These are phyloP conservation scores for Cygnus olor DNA, from an alignment of 2,797 vertebrate species.

Conservation along the genomic window DNA sequence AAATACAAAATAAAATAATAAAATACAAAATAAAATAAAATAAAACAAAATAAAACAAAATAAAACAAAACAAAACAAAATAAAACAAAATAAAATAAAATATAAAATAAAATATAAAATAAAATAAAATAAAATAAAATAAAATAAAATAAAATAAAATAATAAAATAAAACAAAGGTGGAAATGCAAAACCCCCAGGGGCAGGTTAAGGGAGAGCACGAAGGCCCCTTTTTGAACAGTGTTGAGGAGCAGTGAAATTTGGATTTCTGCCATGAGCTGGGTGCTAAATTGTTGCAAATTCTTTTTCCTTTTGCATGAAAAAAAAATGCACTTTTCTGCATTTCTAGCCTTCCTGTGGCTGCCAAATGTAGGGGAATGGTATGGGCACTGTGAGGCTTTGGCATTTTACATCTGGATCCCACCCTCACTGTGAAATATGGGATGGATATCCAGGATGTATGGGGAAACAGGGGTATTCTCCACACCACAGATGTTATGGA, in stretches of 20 bases:
- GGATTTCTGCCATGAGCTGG: background rate
- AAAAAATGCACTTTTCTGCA: accelerated
- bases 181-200: too few species aligned
- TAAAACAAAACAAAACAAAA: background rate
- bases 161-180: background rate
- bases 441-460: too few species aligned
- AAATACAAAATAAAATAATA: background rate
- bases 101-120: background rate
- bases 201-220: background rate
- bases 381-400: accelerated
- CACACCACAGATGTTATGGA: accelerated
- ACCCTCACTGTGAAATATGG: background rate
- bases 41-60: background rate
- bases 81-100: background rate
- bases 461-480: background rate
- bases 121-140: background rate
- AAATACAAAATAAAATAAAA: background rate
- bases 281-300: accelerated
- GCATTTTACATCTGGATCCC: background rate
- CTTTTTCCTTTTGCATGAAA: background rate
- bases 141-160: too few species aligned
- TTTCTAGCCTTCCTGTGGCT: background rate
- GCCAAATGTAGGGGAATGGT: accelerated
- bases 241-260: accelerated
- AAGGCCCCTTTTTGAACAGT: accelerated